Conservation (phyloP, 2,888 invertebrate genomes). For the Pollenia angustigena region DNA sequence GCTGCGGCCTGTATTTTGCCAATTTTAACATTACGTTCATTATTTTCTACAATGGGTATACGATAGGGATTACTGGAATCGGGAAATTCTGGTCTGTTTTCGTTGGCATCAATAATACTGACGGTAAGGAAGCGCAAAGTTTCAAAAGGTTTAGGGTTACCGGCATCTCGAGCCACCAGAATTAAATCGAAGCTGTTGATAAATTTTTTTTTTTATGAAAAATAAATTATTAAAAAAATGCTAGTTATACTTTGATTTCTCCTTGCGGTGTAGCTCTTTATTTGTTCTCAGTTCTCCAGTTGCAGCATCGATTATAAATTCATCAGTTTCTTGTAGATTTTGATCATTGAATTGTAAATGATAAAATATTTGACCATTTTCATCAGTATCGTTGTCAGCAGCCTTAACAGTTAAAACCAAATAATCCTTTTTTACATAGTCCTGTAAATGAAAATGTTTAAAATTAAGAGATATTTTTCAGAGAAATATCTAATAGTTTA, state of each 20-base stretch:
- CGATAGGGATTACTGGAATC: conserved; percentile 87
- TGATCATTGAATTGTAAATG: conserved; percentile 89
- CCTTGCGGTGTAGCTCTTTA: conserved; percentile 91
- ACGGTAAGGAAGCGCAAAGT: conserved; percentile 90
- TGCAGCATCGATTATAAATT: conserved; percentile 91
- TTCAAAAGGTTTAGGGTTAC: conserved; percentile 92
- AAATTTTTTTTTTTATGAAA: neutral
- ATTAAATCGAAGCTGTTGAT: conserved; percentile 86
- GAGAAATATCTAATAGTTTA: conserved; percentile 81
- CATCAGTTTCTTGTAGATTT: conserved; percentile 91
- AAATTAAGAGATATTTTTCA: neutral
- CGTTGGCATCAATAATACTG: conserved; percentile 91
- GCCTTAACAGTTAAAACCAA: conserved; percentile 93
- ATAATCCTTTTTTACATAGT: conserved; percentile 90
- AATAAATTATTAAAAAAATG: neutral
- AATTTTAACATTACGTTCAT: conserved; percentile 86
- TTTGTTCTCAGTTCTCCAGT: conserved; percentile 93
- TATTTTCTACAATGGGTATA: conserved; percentile 90
- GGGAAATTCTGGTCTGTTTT: conserved; percentile 91
- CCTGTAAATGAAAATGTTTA: conserved; percentile 84
- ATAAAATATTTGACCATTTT: conserved; percentile 93
- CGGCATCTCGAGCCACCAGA: conserved; percentile 93
- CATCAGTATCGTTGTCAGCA: conserved; percentile 91
- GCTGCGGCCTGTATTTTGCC: conserved; percentile 85
- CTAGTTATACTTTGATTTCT: conserved; percentile 85